phyloP scores from a whole-genome alignment of 2,113 vertebrate genomes.

The Malaclemys terrapin region DNA sequence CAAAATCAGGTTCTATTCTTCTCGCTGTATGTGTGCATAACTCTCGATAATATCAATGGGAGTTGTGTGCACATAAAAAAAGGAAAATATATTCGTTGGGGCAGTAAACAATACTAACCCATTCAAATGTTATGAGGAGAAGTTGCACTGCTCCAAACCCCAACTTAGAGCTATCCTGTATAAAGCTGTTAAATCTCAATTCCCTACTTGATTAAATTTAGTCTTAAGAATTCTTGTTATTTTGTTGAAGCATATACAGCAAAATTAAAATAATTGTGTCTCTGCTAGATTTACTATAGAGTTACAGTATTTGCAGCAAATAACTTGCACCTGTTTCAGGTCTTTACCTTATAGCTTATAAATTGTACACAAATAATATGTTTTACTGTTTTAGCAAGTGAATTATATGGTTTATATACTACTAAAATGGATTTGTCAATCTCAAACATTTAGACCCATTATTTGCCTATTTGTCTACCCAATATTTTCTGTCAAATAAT shows the following conservation, averaged over 20 bases:
- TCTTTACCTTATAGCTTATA: neutral
- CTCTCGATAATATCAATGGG: neutral
- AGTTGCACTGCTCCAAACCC: neutral
- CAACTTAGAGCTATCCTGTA: neutral
- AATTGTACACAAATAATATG: neutral
- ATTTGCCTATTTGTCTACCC: fast-evolving
- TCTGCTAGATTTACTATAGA: neutral
- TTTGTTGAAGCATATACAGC: neutral
- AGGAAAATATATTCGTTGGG: neutral
- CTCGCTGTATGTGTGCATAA: neutral
- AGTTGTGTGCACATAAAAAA: neutral
- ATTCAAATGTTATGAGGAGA: neutral
- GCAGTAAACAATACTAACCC: neutral
- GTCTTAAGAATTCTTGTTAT: neutral
- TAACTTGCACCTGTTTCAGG: neutral
- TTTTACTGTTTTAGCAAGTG: neutral
- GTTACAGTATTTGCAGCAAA: neutral
- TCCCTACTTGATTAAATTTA: neutral
- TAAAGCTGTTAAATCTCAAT: neutral
- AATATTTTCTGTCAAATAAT: neutral
- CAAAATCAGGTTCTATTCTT: neutral
- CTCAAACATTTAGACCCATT: neutral
- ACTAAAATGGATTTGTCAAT: neutral
- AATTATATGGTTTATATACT: neutral
- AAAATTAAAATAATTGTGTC: neutral